Evolutionary conservation across 2,797 vertebrate genomes (phyloP), one percentile per base, ranked within the genome.

Genomic region (Falco novaeseelandiae): DNA sequence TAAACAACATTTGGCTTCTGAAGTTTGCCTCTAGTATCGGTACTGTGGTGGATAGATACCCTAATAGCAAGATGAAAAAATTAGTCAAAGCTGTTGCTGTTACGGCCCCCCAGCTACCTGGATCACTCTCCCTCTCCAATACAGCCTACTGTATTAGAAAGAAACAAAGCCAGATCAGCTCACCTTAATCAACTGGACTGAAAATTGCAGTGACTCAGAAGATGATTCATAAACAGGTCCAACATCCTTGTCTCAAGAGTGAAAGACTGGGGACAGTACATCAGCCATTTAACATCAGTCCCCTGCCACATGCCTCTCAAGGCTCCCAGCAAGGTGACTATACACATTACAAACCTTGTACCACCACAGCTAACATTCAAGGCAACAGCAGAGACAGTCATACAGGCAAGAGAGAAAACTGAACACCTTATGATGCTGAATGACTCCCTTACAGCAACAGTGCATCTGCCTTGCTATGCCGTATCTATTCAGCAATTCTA

Each of bases 241-340:
- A 67, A 29, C 0, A 0, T 54, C 62, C 49, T 38, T 49, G 14
- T 19, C 26, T 30, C 10, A 3, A 3, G 16, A 48, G 4, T 29
- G 14, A 38, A 18, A 76, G 62, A 29, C 25, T 42, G 4, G 3
- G 8, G 25, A 55, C 25, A 79, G 22, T 18, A 69, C 27, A 72
- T 26, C 62, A 34, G 10, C 7, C 29, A 76, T 83, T 57, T 26
- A n/a, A 62, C 8, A 38, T 27, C 32, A 87, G 72, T 26, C 29
- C 46, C 40, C 26, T 62, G 49, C 19, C 66, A 58, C 0, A 0
- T 46, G 38, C 23, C 40, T 51, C 48, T 46, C 17, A 71, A 65
- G 70, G 13, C 8, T 42, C 42, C 32, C 34, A 36, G 5, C 11
- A 38, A 49, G 23, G 20, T 23, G 4, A 42, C 21, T 22, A 55